phyloP scores from a whole-genome alignment of 2,113 vertebrate species.

The Variabilichromis moorii region DNA sequence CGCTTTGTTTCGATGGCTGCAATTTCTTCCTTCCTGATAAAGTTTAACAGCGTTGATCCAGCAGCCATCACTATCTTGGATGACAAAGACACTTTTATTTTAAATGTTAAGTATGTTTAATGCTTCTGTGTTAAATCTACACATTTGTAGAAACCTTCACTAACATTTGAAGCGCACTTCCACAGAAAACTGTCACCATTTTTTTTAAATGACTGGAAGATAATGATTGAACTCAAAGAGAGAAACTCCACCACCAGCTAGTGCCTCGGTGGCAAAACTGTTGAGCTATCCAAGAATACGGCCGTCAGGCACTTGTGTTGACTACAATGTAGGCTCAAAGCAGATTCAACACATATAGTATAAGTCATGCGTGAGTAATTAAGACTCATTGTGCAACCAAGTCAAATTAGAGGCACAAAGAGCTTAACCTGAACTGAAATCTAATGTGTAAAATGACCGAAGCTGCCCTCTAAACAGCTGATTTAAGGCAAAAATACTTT shows the following conservation, averaged over 20 bases:
- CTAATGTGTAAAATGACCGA: not conserved
- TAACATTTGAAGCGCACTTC: not conserved
- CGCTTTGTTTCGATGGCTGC: rapidly evolving
- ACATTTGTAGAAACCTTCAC: not conserved
- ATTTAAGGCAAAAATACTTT: not conserved
- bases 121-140: not conserved
- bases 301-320: not conserved
- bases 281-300: rapidly evolving
- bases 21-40: not conserved
- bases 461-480: not conserved
- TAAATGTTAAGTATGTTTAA: not conserved
- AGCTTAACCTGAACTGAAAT: not conserved
- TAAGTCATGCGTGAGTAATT: not conserved
- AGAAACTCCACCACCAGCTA: not conserved
- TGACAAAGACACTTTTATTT: not conserved
- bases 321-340: not conserved
- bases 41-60: not conserved
- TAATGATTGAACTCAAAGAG: not conserved
- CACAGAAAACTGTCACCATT: not conserved
- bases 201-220: not conserved
- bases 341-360: not conserved
- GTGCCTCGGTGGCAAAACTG: rapidly evolving
- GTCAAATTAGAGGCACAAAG: not conserved
- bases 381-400: not conserved
- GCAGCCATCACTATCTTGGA: rapidly evolving